A percentile compares a stretch with the other conserved stretches of the same genome.
Evolutionary conservation across 2,113 vertebrate species (phyloP).

Genomic region (Scalopus aquaticus): DNA sequence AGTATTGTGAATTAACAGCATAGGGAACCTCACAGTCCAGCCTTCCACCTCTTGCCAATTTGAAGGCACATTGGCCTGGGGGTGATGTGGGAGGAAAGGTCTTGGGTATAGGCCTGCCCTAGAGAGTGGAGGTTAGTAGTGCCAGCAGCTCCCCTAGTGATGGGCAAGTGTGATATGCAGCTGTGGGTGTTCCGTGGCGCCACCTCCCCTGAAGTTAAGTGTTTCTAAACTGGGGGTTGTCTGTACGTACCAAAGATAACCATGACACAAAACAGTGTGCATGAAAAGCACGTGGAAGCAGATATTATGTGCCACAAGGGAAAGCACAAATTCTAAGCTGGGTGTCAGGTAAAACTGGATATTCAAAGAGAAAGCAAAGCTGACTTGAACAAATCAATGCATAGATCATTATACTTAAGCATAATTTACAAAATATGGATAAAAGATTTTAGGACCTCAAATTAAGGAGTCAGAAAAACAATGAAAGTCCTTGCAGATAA

Average conservation of each 20-base stretch:
- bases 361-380: neutral
- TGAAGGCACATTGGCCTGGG: neutral
- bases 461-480: conserved; percentile 10
- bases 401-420: neutral
- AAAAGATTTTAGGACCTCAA: neutral
- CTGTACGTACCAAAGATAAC: conserved; percentile 27
- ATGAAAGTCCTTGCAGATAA: neutral
- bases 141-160: neutral
- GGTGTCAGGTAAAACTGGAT: neutral
- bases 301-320: neutral
- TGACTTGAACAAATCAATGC: neutral
- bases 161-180: neutral
- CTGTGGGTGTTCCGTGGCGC: neutral
- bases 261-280: neutral
- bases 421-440: neutral
- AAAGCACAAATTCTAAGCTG: neutral
- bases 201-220: conserved; percentile 5
- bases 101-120: neutral
- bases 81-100: neutral
- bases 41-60: neutral
- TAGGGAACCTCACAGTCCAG: neutral
- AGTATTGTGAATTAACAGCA: neutral
- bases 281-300: neutral
- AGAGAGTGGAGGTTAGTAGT: neutral
- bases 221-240: conserved; percentile 54